Conservation (phyloP, 2,113 vertebrate species). For the Scartelaos histophorus region DNA sequence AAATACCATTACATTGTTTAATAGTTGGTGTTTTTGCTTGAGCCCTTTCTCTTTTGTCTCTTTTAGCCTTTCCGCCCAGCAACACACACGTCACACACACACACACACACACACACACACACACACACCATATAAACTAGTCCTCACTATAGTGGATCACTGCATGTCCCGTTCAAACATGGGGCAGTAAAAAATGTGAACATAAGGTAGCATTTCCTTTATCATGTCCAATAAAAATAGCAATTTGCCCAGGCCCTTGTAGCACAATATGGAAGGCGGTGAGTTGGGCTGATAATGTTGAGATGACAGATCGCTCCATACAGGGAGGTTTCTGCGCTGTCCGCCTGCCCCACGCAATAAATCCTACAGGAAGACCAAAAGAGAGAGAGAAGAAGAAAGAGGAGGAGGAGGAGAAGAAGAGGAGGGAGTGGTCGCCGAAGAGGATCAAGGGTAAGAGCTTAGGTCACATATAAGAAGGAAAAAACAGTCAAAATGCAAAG, state of each 20-base stretch:
- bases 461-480: conserved; percentile 13
- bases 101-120: conserved; percentile 19
- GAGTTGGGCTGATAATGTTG: conserved; percentile 91
- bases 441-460: background rate
- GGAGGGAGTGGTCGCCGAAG: conserved; percentile 13
- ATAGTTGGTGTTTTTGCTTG: conserved; percentile 47
- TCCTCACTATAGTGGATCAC: conserved; percentile 59
- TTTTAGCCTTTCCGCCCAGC: conserved; percentile 20
- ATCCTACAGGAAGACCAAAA: conserved; percentile 73
- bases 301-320: conserved; percentile 93
- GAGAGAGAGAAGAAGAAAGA: conserved; percentile 17
- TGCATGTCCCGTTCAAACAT: conserved; percentile 72
- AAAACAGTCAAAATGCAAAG: background rate
- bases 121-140: conserved; percentile 43
- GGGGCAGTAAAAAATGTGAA: conserved; percentile 91
- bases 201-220: conserved; percentile 95
- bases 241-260: conserved; percentile 93
- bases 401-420: conserved; percentile 9
- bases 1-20: conserved; percentile 34
- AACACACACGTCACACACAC: conserved; percentile 28
- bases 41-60: conserved; percentile 23
- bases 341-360: conserved; percentile 78
- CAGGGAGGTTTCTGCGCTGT: conserved; percentile 87
- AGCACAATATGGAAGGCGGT: conserved; percentile 93
- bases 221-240: conserved; percentile 97